phyloP scores from a whole-genome alignment of 1,140 invertebrate species.

The Drosophila guanche region DNA sequence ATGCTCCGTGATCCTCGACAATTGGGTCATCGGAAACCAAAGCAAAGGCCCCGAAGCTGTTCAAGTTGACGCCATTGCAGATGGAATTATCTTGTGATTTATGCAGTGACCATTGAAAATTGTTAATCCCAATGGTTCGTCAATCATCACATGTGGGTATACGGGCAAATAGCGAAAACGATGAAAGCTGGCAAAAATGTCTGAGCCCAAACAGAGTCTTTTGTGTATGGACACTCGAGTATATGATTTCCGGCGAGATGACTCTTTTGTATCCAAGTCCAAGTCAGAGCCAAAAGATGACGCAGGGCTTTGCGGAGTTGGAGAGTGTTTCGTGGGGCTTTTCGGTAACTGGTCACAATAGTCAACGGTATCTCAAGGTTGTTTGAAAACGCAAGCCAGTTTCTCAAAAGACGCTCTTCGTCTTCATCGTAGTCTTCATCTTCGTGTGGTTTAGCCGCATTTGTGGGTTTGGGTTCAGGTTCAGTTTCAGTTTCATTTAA shows the following conservation, averaged over 20 bases:
- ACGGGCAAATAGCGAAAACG: constrained; percentile 14
- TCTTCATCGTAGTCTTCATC: constrained; percentile 32
- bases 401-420: constrained; percentile 23
- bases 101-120: constrained; percentile 51
- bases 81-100: constrained; percentile 62
- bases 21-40: constrained; percentile 62
- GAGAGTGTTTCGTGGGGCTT: constrained; percentile 46
- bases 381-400: constrained; percentile 47
- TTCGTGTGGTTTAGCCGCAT: constrained; percentile 35
- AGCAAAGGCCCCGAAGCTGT: constrained; percentile 17
- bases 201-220: constrained; percentile 28
- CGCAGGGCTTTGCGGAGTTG: constrained; percentile 47
- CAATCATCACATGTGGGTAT: constrained; percentile 17
- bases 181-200: constrained; percentile 48
- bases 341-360: constrained; percentile 40
- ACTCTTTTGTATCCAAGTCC: constrained; percentile 3
- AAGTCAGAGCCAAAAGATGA: constrained; percentile 36
- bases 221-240: constrained; percentile 14
- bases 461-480: constrained; percentile 26
- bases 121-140: constrained; percentile 23
- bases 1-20: constrained; percentile 41
- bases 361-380: constrained; percentile 66
- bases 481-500: constrained; percentile 67
- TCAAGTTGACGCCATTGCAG: constrained; percentile 64
- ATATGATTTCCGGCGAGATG: constrained; percentile 64